Evolutionary conservation across 2,113 vertebrate species (phyloP), one percentile per base, ranked within the genome.

Genomic region (Bufo gargarizans): DNA sequence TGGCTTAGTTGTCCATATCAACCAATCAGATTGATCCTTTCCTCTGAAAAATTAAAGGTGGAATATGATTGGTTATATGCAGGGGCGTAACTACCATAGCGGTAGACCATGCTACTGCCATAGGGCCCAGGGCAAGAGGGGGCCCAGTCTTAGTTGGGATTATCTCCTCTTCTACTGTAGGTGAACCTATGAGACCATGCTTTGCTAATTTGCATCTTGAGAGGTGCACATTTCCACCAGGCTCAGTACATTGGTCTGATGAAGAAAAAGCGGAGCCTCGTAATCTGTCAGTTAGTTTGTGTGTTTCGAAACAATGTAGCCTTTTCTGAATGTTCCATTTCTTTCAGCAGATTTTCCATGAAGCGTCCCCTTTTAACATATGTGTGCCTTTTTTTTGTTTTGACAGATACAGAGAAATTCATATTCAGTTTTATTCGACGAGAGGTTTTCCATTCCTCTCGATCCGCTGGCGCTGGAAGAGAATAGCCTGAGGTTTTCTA

Each of bases 401-500:
- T 0, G 86, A 45, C 94, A 99, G 98, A 95, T 98, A 86, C 97
- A 99, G 93, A 94, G 96, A 2, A 97, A 96, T 0, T 93, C 97
- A 45, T 97, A 95, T 87, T 95, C 97, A 0, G 96, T 99, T 91
- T 92, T 96, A 89, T 99, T 99, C 0, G 96, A 99, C 0, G 98
- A 99, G 93, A 96, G 90, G 61, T 99, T 99, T 94, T 97, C 96
- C 80, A 85, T 98, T 47, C 96, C 97, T 0, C 89, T 98, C 95
- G 97, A 97, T 0, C 87, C 93, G 0, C 90, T 92, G 0, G 92
- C 93, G 1, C 92, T 98, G 92, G 97, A 98, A 19, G 97, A 98
- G 92, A 94, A 93, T 93, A 97, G 96, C 90, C 93, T 99, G 90
- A 93, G 96, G 16, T 99, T 99, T 67, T 96, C 97, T 0, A 97